phyloP scores from a whole-genome alignment of 1,140 invertebrate species.

The Diabrotica virgifera region DNA sequence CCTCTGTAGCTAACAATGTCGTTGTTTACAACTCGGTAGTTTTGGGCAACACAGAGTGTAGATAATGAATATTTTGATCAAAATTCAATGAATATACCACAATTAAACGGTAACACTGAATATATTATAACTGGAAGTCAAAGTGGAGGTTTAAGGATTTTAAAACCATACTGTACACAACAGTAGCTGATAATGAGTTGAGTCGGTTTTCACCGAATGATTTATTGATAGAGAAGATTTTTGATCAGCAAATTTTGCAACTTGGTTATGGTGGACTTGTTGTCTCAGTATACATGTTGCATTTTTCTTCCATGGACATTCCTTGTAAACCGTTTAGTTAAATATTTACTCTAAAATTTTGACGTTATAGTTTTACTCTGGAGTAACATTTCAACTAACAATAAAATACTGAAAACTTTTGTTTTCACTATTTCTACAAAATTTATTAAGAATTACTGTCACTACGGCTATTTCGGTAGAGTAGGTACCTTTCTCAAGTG shows the following conservation, averaged over 20 bases:
- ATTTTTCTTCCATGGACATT: no score
- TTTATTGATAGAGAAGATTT: slow-evolving; percentile 66
- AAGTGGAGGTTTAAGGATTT: slow-evolving; percentile 67
- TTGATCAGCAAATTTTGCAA: slow-evolving; percentile 68
- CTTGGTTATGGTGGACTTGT: slow-evolving; percentile 67
- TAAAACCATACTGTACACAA: slow-evolving; percentile 57
- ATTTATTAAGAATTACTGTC: no score
- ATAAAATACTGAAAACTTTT: no score
- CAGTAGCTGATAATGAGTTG: slow-evolving; percentile 48
- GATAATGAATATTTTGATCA: slow-evolving; percentile 63
- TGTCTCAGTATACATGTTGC: slow-evolving; percentile 61
- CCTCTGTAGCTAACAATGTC: slow-evolving; percentile 75
- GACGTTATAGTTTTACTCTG: no score
- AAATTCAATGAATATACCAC: slow-evolving; percentile 58
- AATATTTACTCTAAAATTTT: no score
- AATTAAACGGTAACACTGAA: slow-evolving; percentile 64
- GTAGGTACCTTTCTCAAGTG: no score
- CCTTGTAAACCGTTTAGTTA: no score
- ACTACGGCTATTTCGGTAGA: no score
- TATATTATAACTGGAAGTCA: slow-evolving; percentile 69
- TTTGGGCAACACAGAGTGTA: slow-evolving; percentile 68
- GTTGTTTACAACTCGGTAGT: slow-evolving; percentile 74
- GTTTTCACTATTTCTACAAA: no score
- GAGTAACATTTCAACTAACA: no score
- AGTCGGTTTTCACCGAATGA: slow-evolving; percentile 61